These are phyloP conservation scores for Tarsius wallacei DNA, from an alignment of 2,797 vertebrate genomes.

Conservation along the genomic window DNA sequence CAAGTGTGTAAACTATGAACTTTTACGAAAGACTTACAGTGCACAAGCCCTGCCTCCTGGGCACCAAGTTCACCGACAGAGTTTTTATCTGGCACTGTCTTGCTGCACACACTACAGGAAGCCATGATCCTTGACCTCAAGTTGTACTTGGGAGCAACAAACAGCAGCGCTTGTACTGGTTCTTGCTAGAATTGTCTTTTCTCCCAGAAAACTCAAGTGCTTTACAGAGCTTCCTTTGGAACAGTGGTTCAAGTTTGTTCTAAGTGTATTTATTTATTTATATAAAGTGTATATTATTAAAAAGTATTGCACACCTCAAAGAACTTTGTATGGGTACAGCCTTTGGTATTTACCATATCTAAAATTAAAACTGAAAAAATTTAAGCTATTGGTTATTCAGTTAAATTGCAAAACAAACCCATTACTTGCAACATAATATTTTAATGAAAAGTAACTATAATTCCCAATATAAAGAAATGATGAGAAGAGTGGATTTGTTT, in stretches of 20 bases:
- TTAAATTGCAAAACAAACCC: constrained; percentile 24
- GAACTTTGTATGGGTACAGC: not conserved
- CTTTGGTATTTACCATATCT: not conserved
- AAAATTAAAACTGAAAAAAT: constrained; percentile 51
- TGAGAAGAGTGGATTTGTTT: not conserved
- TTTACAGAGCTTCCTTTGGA: not conserved
- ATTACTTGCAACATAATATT: not conserved
- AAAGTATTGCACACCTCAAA: not conserved
- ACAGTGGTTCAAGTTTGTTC: not conserved
- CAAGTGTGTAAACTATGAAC: not conserved
- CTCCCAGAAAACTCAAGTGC: not conserved
- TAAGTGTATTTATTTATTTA: no score
- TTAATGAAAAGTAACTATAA: constrained; percentile 17
- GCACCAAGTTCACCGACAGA: not conserved
- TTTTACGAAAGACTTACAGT: not conserved
- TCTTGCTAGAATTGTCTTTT: constrained; percentile 19
- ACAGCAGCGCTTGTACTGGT: not conserved
- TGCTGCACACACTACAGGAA: not conserved
- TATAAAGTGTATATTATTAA: not conserved
- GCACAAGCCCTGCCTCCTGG: not conserved
- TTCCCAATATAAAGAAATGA: constrained; percentile 25
- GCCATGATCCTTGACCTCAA: not conserved
- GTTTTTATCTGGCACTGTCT: not conserved
- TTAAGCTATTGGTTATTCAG: constrained; percentile 9
- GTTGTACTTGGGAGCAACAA: not conserved